A percentile compares a stretch with the other conserved stretches of the same genome.
These are phyloP conservation scores for Tetranychus piercei DNA, from an alignment of 2,888 invertebrate genomes.

Conservation along the genomic window DNA sequence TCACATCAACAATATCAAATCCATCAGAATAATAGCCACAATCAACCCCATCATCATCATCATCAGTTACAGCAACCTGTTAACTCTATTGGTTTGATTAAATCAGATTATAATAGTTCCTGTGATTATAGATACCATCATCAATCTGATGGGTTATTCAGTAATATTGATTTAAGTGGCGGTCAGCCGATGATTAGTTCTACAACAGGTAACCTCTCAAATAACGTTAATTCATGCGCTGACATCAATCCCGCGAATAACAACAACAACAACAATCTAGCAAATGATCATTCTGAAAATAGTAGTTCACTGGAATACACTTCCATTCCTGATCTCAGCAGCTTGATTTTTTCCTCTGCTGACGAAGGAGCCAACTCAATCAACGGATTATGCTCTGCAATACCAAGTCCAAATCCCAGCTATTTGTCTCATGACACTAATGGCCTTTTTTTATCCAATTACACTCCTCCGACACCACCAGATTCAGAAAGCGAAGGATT, in stretches of 20 bases:
- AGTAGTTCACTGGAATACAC: background rate
- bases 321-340: background rate
- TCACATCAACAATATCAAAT: background rate
- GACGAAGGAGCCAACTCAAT: background rate
- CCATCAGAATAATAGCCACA: background rate
- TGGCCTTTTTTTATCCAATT: conserved; percentile 5
- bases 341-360: background rate
- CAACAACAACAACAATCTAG: background rate
- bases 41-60: background rate
- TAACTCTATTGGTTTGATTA: background rate
- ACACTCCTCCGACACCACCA: conserved; percentile 14
- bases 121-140: background rate
- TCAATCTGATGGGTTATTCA: background rate
- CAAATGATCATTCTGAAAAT: background rate
- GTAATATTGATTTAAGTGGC: background rate
- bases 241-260: background rate
- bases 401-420: background rate
- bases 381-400: background rate
- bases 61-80: background rate
- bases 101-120: background rate
- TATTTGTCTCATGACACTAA: background rate
- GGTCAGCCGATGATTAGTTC: background rate
- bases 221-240: background rate
- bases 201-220: background rate
- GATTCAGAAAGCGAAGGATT: conserved; percentile 9